Evolutionary conservation across 2,888 invertebrate genomes (phyloP).

Genomic region (Quadroppia sp.): DNA sequence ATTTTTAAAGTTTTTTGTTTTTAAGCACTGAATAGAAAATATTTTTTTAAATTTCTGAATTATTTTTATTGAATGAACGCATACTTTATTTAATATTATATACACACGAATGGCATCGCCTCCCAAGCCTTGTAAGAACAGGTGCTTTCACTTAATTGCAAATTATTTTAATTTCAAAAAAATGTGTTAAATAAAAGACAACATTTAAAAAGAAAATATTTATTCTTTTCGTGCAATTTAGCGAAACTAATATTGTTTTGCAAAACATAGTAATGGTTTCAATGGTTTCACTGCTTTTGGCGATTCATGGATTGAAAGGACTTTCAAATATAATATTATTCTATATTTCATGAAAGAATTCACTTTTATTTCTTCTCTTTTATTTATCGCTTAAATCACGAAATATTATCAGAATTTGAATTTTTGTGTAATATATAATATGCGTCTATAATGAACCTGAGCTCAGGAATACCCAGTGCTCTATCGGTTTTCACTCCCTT

Average conservation of each 20-base stretch:
- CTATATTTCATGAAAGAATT: too few species aligned
- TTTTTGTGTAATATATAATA: too few species aligned
- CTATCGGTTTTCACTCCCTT: too few species aligned
- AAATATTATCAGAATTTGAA: too few species aligned
- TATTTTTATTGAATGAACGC: neutral
- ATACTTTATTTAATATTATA: neutral
- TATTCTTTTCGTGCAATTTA: slow-evolving; percentile 25
- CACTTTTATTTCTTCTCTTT: too few species aligned
- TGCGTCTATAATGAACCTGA: too few species aligned
- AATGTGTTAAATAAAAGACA: slow-evolving; percentile 11
- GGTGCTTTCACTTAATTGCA: slow-evolving; percentile 26
- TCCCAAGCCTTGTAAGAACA: neutral
- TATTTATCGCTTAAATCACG: too few species aligned
- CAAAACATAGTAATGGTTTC: neutral
- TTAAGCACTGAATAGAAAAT: neutral
- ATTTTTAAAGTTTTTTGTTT: neutral
- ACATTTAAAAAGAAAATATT: neutral
- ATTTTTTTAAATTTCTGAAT: too few species aligned
- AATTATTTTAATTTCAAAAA: slow-evolving; percentile 28
- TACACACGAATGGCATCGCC: slow-evolving; percentile 10
- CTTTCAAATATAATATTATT: neutral
- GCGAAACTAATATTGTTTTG: neutral
- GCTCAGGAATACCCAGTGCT: too few species aligned
- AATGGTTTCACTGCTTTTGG: neutral
- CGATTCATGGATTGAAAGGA: slow-evolving; percentile 29